These are phyloP conservation scores for Lathronympha strigana DNA, from an alignment of 2,888 invertebrate genomes.

Conservation along the genomic window DNA sequence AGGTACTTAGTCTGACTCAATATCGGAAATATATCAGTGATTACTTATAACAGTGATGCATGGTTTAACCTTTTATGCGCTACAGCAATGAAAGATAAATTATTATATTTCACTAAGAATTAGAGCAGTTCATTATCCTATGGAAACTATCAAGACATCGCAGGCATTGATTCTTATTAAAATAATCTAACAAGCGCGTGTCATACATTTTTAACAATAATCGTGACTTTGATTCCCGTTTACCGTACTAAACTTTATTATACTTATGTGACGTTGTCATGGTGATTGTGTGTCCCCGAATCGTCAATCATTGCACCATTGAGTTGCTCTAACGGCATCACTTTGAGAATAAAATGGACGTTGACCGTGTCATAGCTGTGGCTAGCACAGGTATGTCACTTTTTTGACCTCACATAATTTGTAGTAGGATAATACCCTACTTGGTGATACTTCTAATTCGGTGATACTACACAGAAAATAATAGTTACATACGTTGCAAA, in stretches of 20 bases:
- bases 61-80: too few relatives aligned
- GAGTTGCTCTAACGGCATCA: slow-evolving; percentile 9
- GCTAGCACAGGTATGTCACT: not conserved
- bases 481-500: too few relatives aligned
- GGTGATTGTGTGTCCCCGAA: slow-evolving; percentile 13
- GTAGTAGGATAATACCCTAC: too few relatives aligned
- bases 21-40: too few relatives aligned
- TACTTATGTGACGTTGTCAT: not conserved
- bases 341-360: not conserved
- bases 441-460: too few relatives aligned
- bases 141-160: not conserved
- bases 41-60: too few relatives aligned
- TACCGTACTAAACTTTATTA: slow-evolving; percentile 25
- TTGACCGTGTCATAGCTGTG: not conserved
- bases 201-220: slow-evolving; percentile 19
- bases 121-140: not conserved
- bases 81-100: too few relatives aligned
- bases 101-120: too few relatives aligned
- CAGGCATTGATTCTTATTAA: not conserved
- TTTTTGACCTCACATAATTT: not conserved
- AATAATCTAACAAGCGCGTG: slow-evolving; percentile 3
- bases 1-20: too few relatives aligned
- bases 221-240: slow-evolving; percentile 28
- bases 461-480: too few relatives aligned
- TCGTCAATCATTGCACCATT: slow-evolving; percentile 14